Conservation (phyloP, 2,113 vertebrate species). For the Corythaixoides concolor region DNA sequence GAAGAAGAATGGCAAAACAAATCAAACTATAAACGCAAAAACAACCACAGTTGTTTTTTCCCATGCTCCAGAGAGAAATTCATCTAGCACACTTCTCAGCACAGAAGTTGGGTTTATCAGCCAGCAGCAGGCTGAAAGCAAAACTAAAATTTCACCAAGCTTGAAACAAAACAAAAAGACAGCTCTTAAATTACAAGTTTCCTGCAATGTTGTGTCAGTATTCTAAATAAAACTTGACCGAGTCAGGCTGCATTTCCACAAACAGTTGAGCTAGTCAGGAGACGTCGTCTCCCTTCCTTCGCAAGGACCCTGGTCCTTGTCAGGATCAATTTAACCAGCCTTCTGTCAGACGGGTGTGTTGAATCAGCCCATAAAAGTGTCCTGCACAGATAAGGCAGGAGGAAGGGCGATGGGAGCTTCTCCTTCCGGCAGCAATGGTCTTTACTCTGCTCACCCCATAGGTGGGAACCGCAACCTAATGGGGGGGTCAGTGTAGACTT, state of each 20-base stretch:
- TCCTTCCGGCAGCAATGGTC: neutral
- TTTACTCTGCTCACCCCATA: neutral
- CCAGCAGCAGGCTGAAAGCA: neutral
- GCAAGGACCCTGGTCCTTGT: accelerated
- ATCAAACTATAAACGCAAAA: neutral
- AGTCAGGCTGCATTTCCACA: neutral
- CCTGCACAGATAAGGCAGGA: no score
- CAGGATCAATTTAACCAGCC: neutral
- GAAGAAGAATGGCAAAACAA: neutral
- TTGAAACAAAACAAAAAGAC: neutral
- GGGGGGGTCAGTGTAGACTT: no score
- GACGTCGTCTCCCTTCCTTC: neutral
- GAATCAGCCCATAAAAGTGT: neutral
- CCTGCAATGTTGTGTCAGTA: neutral
- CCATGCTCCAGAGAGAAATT: neutral
- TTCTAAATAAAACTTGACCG: neutral
- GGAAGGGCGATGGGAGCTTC: neutral
- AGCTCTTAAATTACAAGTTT: neutral
- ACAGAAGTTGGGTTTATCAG: neutral
- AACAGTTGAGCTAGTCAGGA: neutral
- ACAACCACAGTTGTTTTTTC: neutral
- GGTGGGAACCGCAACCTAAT: neutral
- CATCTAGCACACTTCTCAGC: neutral
- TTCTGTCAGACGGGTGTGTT: neutral
- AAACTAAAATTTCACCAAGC: neutral